A percentile compares a stretch with the other conserved stretches of the same genome.
phyloP scores from a whole-genome alignment of 2,113 vertebrate species.

The Erythrolamprus reginae region DNA sequence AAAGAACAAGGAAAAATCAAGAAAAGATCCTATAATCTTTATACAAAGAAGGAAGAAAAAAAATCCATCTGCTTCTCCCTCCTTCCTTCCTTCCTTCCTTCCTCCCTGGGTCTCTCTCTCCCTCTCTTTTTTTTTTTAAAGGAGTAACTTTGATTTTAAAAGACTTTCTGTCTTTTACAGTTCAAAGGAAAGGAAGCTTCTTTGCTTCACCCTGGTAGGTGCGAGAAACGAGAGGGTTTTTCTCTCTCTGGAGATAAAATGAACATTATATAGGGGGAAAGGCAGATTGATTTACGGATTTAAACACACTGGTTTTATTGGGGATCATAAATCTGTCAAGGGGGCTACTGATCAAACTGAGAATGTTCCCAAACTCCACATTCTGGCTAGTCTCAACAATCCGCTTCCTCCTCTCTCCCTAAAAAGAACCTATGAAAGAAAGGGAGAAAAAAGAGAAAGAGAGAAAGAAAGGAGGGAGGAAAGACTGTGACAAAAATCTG shows the following conservation, averaged over 20 bases:
- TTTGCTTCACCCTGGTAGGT: slow-evolving; percentile 45
- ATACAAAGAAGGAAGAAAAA: neutral
- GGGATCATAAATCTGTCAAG: slow-evolving; percentile 88
- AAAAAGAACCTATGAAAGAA: neutral
- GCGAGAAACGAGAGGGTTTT: slow-evolving; percentile 53
- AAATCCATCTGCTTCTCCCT: neutral
- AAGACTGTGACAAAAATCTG: neutral
- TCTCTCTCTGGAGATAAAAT: slow-evolving; percentile 67
- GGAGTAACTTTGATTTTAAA: slow-evolving; percentile 45
- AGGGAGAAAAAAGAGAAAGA: neutral
- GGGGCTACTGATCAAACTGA: slow-evolving; percentile 56
- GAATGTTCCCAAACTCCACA: slow-evolving; percentile 62
- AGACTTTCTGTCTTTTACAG: slow-evolving; percentile 35
- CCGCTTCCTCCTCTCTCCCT: neutral
- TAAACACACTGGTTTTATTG: slow-evolving; percentile 80
- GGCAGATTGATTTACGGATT: slow-evolving; percentile 86
- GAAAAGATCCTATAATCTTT: neutral
- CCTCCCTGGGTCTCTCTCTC: neutral
- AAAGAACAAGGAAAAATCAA: neutral
- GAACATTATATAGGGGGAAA: slow-evolving; percentile 71
- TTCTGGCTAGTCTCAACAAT: slow-evolving; percentile 28
- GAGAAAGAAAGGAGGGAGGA: neutral
- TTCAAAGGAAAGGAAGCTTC: slow-evolving; percentile 65
- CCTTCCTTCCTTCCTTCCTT: no score
- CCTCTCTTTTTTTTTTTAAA: neutral